Evolutionary conservation across 2,888 invertebrate genomes (phyloP).

Genomic region (Clistopyga incitator): DNA sequence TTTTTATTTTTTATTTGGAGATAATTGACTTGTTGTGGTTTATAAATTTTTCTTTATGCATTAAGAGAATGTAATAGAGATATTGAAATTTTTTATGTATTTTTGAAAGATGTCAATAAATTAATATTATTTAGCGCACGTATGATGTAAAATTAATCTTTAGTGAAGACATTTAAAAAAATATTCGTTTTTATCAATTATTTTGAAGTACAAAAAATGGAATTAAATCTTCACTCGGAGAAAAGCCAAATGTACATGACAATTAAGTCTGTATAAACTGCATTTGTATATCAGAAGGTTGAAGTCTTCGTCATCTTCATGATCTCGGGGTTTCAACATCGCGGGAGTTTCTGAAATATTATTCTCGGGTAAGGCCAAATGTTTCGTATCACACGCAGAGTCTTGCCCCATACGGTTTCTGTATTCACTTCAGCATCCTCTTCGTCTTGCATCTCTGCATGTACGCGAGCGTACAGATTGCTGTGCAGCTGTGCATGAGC

Average conservation of each 20-base stretch:
- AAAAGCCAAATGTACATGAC: neutral
- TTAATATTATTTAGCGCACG: too few relatives aligned
- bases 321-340: conserved; percentile 34
- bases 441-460: conserved; percentile 5
- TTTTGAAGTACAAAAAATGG: too few relatives aligned
- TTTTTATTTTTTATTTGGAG: neutral
- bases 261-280: neutral
- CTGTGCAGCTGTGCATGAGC: conserved; percentile 18
- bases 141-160: too few relatives aligned
- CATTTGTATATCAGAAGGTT: neutral
- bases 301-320: conserved; percentile 7
- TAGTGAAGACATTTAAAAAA: too few relatives aligned
- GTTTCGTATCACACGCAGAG: conserved; percentile 32
- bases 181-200: too few relatives aligned
- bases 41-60: neutral
- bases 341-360: conserved; percentile 35
- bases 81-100: too few relatives aligned
- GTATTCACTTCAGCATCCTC: neutral
- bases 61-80: too few relatives aligned
- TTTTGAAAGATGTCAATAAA: too few relatives aligned
- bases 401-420: conserved; percentile 39
- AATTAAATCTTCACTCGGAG: neutral
- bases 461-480: neutral
- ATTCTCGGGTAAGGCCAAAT: conserved; percentile 50
- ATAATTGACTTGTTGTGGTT: neutral